Evolutionary conservation across 2,113 vertebrate species (phyloP).

Genomic region (Stomatorhinus ivindoensis): DNA sequence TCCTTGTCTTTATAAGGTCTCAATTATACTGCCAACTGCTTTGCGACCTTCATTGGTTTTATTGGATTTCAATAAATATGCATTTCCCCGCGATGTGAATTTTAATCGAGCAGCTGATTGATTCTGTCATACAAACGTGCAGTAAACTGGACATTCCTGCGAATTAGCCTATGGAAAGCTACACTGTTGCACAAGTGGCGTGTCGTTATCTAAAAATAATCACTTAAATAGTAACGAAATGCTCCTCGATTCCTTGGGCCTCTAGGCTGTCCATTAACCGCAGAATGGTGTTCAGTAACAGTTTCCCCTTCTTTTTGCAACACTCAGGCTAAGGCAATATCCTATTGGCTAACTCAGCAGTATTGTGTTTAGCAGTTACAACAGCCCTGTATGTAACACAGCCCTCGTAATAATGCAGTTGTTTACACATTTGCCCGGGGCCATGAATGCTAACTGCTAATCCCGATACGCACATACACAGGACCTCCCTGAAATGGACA

Average conservation of each 20-base stretch:
- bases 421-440: neutral
- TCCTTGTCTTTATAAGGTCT: slow-evolving; percentile 7
- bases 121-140: neutral
- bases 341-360: neutral
- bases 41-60: slow-evolving; percentile 11
- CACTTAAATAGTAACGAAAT: neutral
- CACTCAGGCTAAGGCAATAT: neutral
- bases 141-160: neutral
- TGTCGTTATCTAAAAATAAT: neutral
- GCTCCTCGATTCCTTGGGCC: neutral
- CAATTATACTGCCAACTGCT: slow-evolving; percentile 10
- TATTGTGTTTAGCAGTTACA: neutral
- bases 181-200: neutral
- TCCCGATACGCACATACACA: neutral
- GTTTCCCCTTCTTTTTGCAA: neutral
- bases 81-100: neutral
- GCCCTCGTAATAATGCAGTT: neutral
- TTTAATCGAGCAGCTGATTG: neutral
- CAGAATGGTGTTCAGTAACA: neutral
- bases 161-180: neutral
- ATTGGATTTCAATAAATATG: slow-evolving; percentile 3
- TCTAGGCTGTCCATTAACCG: neutral
- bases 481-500: neutral
- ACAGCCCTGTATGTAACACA: neutral
- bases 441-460: neutral